Base-by-base conservation (phyloP, 2,113 vertebrate species). In the Leucosticte australis region DNA sequence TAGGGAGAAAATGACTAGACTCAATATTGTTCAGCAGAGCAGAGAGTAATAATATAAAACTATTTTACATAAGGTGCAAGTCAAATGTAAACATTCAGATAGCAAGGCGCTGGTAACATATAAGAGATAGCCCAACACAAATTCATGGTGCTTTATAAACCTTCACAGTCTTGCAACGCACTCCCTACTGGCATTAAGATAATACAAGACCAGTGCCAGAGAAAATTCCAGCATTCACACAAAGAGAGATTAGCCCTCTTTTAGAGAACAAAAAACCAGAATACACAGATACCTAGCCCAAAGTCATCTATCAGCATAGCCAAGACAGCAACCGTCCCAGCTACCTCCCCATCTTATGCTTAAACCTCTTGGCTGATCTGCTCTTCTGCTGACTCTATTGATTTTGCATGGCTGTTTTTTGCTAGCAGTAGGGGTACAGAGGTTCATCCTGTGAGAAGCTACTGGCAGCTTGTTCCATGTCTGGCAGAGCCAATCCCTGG, bases 341-440 rank as follows among this genome's bases (percentile, higher is more conserved):
- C 41, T 79, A 56, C 65, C 23, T 89, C 68, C 69, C 60, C 82
- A 44, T n/a, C 57, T 81, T 62, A 35, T 46, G n/a, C 41, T 84
- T 92, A 92, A 91, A 52, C 42, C 41, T 95, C 53, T 79, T 95
- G 87, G 90, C 42, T 86, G 67, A 91, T 90, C 50, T 88, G 42
- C 22, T 93, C 26, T 78, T 89, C 75, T 80, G 42, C 46, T 83
- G 19, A 56, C 19, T 47, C 11, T 46, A 23, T n/a, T 47, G 50
- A 56, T 64, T 64, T 84, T 64, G 4, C 59, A 39, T n/a, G 28
- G 69, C 41, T 47, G 7, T 11, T 39, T 56, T 47, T 55, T 47
- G 14, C 18, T 27, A 22, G 18, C 0, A 1, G 22, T 35, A 5
- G 6, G 15, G 3, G 5, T 15, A n/a, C 19, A 30, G 24, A 20